A percentile compares a stretch with the other conserved stretches of the same genome.
phyloP scores from a whole-genome alignment of 2,888 invertebrate genomes.

The Rhyacophila evoluta region DNA sequence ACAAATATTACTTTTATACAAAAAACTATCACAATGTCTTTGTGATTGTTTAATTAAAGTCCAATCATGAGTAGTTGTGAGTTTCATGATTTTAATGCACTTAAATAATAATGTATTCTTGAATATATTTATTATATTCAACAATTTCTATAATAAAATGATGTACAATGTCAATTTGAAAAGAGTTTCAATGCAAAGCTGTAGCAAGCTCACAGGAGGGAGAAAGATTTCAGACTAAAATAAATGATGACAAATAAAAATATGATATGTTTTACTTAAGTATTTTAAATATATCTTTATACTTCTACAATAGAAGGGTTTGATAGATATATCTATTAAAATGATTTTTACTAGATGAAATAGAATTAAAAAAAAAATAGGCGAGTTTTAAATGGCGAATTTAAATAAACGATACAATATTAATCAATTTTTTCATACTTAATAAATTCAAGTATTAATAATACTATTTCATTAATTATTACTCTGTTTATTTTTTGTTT shows the following conservation, averaged over 20 bases:
- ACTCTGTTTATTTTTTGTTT: too few relatives aligned
- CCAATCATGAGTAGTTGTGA: neutral
- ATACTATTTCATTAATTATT: too few relatives aligned
- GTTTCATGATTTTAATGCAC: neutral
- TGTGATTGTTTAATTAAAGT: neutral
- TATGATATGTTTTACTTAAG: neutral
- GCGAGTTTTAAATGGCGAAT: neutral
- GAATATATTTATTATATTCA: slow-evolving; percentile 19
- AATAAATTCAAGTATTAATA: too few relatives aligned
- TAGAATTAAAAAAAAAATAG: neutral
- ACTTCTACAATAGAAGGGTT: neutral
- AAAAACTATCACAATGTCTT: neutral
- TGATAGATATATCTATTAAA: neutral
- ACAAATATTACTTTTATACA: too few relatives aligned
- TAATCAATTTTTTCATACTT: too few relatives aligned
- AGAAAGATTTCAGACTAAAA: slow-evolving; percentile 27
- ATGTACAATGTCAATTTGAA: neutral
- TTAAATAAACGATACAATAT: too few relatives aligned
- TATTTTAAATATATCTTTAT: neutral
- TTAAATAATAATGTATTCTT: neutral
- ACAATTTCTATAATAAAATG: neutral
- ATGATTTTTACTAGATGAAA: slow-evolving; percentile 1
- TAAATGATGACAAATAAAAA: neutral
- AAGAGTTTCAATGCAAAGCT: slow-evolving; percentile 7
- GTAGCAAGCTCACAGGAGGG: slow-evolving; percentile 39